A percentile compares a stretch with the other conserved stretches of the same genome.
phyloP scores from a whole-genome alignment of 2,797 vertebrate genomes.

The Helicolenus hilgendorfi region DNA sequence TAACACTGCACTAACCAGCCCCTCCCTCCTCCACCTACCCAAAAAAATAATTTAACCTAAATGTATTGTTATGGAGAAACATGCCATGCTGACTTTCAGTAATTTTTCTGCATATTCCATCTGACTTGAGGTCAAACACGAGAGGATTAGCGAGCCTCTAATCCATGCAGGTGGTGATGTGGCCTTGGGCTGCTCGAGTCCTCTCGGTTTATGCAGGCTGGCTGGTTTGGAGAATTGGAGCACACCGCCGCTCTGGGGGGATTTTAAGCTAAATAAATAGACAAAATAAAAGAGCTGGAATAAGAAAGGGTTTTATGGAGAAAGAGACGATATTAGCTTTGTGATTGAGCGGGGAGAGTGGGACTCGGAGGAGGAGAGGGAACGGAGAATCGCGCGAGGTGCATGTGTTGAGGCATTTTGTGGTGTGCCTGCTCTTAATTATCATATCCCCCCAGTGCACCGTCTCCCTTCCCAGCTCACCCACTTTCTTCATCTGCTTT shows the following conservation, averaged over 20 bases:
- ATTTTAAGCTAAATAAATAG: slow-evolving; percentile 89
- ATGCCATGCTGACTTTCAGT: slow-evolving; percentile 49
- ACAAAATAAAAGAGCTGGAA: slow-evolving; percentile 81
- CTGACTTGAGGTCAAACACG: slow-evolving; percentile 77
- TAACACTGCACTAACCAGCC: not conserved
- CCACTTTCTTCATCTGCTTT: slow-evolving; percentile 79
- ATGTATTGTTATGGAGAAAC: slow-evolving; percentile 58
- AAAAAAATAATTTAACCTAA: slow-evolving; percentile 26
- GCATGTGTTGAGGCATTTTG: slow-evolving; percentile 76
- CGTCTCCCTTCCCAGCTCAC: slow-evolving; percentile 66
- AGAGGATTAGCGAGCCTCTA: slow-evolving; percentile 71
- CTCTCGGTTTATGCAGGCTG: slow-evolving; percentile 78
- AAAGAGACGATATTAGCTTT: slow-evolving; percentile 87
- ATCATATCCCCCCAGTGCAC: slow-evolving; percentile 68
- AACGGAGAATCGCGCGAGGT: slow-evolving; percentile 41
- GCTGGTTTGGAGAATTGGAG: slow-evolving; percentile 68
- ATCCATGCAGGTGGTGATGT: slow-evolving; percentile 73
- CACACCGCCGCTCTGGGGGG: slow-evolving; percentile 77
- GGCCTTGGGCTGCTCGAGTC: slow-evolving; percentile 59
- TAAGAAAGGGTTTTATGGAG: slow-evolving; percentile 77
- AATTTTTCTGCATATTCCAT: slow-evolving; percentile 55
- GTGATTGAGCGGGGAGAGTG: slow-evolving; percentile 89
- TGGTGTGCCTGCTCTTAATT: slow-evolving; percentile 84
- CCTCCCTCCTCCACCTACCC: not conserved
- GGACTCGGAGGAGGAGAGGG: slow-evolving; percentile 71